These are phyloP conservation scores for Nicator chloris DNA, from an alignment of 2,113 vertebrate species.

Conservation along the genomic window DNA sequence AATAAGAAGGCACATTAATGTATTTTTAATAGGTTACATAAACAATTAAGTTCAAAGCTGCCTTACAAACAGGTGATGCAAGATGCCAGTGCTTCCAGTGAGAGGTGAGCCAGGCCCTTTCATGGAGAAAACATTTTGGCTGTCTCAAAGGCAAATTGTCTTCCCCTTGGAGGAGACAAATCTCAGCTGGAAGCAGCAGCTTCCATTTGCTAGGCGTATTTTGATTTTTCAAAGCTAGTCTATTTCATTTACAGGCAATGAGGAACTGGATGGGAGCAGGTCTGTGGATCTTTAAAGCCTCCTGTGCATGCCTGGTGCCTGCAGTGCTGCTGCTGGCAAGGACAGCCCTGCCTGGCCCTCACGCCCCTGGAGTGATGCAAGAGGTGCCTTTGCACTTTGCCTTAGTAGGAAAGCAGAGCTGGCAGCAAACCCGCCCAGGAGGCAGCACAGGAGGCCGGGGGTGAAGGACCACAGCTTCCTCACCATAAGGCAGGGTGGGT, in stretches of 20 bases:
- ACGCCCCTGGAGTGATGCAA: background rate
- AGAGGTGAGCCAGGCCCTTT: background rate
- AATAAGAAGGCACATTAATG: background rate
- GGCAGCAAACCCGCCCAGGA: background rate
- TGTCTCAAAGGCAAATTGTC: background rate
- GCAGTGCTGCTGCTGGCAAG: background rate
- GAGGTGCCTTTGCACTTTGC: background rate
- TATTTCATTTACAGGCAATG: background rate
- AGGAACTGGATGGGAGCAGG: background rate
- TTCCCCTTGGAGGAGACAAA: background rate
- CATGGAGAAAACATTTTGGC: background rate
- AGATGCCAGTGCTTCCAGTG: background rate
- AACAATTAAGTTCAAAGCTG: background rate
- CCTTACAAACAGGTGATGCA: background rate
- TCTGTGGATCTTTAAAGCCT: background rate
- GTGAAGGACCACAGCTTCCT: rapidly evolving
- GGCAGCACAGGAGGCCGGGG: background rate
- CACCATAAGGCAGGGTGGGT: rapidly evolving
- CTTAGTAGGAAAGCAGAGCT: background rate
- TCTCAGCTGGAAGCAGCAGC: background rate
- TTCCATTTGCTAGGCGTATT: background rate
- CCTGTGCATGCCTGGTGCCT: background rate
- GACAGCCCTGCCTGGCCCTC: background rate
- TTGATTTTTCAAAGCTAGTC: background rate
- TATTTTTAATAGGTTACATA: background rate